Conservation (phyloP, 2,888 invertebrate genomes). For the Melinaea marsaeus region DNA sequence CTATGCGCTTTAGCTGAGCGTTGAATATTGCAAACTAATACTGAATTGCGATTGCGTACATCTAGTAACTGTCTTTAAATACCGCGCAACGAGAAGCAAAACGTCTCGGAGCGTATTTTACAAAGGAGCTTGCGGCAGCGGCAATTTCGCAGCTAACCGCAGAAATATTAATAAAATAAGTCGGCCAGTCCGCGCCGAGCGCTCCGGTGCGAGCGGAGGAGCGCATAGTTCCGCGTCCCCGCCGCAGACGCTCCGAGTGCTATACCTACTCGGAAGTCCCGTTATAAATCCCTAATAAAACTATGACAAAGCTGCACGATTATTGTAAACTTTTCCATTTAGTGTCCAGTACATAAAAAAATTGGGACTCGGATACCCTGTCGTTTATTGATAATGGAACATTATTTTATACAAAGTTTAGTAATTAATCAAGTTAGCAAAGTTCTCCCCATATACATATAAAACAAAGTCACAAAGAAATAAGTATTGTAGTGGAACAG, state of each 20-base stretch:
- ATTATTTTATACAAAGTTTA: too few species aligned
- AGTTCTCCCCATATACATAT: too few species aligned
- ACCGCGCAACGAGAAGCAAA: constrained; percentile 11
- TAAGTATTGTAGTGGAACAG: constrained; percentile 8
- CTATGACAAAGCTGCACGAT: too few species aligned
- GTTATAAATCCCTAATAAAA: too few species aligned
- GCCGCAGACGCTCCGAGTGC: constrained; percentile 48
- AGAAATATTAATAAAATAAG: constrained; percentile 41
- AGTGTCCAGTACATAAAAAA: too few species aligned
- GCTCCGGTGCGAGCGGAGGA: constrained; percentile 34
- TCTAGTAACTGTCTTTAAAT: not conserved
- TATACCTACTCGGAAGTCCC: constrained; percentile 30
- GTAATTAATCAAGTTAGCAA: too few species aligned
- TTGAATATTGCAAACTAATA: too few species aligned
- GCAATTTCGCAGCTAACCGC: constrained; percentile 32
- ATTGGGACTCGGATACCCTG: too few species aligned
- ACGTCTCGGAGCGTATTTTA: constrained; percentile 16
- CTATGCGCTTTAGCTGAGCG: not conserved
- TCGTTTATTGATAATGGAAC: too few species aligned
- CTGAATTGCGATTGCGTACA: too few species aligned
- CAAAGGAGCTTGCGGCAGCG: constrained; percentile 8
- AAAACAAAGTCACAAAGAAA: constrained; percentile 2
- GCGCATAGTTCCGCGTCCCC: constrained; percentile 42
- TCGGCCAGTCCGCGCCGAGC: constrained; percentile 24
- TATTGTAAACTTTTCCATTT: too few species aligned